A percentile compares a stretch with the other conserved stretches of the same genome.
Evolutionary conservation across 2,113 vertebrate species (phyloP).

Genomic region (Psittacus erithacus): DNA sequence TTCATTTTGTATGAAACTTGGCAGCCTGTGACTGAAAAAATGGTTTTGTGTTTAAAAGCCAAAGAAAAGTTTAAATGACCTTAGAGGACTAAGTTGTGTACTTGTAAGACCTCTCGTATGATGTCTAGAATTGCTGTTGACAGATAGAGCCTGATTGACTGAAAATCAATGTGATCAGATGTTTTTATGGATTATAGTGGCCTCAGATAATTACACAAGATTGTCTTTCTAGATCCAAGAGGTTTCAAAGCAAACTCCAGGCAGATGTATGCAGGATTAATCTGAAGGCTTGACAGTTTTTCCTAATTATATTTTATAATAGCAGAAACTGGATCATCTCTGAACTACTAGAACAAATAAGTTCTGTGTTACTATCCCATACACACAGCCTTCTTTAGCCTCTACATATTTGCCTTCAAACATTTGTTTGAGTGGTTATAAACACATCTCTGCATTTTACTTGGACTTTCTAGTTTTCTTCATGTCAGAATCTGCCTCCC

Average conservation of each 20-base stretch:
- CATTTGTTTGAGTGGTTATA: neutral
- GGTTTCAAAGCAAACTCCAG: conserved; percentile 73
- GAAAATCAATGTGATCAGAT: conserved; percentile 82
- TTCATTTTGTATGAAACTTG: neutral
- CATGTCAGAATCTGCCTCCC: neutral
- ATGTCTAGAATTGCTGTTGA: conserved; percentile 67
- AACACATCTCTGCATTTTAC: neutral
- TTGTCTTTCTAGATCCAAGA: conserved; percentile 76
- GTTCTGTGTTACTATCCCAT: conserved; percentile 23
- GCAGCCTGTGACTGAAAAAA: conserved; percentile 28
- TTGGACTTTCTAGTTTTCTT: neutral
- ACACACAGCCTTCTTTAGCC: neutral
- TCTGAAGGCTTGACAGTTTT: conserved; percentile 77
- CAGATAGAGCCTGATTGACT: conserved; percentile 77
- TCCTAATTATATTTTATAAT: conserved; percentile 74
- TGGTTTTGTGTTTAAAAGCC: conserved; percentile 47
- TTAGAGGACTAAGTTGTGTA: conserved; percentile 52
- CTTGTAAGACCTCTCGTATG: conserved; percentile 57
- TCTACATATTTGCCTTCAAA: neutral
- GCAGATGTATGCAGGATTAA: conserved; percentile 76
- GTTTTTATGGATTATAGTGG: conserved; percentile 81
- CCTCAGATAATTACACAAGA: conserved; percentile 81
- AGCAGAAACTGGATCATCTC: conserved; percentile 59
- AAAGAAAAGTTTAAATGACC: conserved; percentile 73
- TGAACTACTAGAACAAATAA: conserved; percentile 55